phyloP scores from a whole-genome alignment of 2,888 invertebrate genomes.

The Macaria liturata region DNA sequence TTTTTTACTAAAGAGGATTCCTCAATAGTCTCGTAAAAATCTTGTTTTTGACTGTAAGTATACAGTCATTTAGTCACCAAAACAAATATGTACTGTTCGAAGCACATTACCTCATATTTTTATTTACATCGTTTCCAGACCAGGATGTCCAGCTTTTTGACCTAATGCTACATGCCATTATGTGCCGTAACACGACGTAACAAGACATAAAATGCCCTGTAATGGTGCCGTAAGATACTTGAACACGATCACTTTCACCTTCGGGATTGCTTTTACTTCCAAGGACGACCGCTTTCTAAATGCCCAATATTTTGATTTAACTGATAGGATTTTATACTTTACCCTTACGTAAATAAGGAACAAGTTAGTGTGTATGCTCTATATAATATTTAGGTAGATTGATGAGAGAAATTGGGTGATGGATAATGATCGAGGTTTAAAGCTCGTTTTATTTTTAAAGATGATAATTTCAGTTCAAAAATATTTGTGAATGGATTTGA shows the following conservation, averaged over 20 bases:
- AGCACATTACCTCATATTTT: slow-evolving; percentile 7
- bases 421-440: slow-evolving; percentile 5
- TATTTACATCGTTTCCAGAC: not conserved
- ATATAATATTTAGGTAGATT: not conserved
- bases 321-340: slow-evolving; percentile 10
- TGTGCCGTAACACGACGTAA: not conserved
- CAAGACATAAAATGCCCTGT: slow-evolving; percentile 5
- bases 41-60: too few relatives aligned
- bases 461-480: not conserved
- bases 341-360: slow-evolving; percentile 1
- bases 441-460: too few relatives aligned
- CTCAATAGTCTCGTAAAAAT: too few relatives aligned
- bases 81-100: too few relatives aligned
- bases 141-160: too few relatives aligned
- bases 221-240: slow-evolving; percentile 18
- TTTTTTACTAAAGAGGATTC: too few relatives aligned
- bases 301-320: slow-evolving; percentile 5
- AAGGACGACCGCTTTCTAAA: slow-evolving; percentile 71
- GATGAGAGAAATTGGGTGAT: slow-evolving; percentile 14
- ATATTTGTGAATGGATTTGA: too few relatives aligned
- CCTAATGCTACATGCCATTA: too few relatives aligned
- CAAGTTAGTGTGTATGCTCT: not conserved
- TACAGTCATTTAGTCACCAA: too few relatives aligned
- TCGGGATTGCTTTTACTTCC: slow-evolving; percentile 58
- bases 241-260: slow-evolving; percentile 57